phyloP scores from a whole-genome alignment of 2,797 vertebrate genomes.

The Siniperca scherzeri region DNA sequence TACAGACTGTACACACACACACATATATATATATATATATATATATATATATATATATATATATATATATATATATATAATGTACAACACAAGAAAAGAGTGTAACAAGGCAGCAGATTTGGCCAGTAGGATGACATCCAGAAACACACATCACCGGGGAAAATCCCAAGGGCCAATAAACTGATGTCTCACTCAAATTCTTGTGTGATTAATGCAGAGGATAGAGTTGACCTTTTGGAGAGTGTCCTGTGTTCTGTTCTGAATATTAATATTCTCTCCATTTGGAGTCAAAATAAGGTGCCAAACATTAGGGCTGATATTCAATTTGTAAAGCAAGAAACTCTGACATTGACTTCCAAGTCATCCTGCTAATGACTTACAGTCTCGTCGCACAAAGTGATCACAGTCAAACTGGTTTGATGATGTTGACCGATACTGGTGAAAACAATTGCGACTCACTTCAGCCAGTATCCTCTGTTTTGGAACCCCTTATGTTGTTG shows the following conservation, averaged over 20 bases:
- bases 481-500: not conserved
- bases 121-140: not conserved
- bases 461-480: not conserved
- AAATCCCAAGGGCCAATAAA: conserved; percentile 15
- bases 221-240: conserved; percentile 51
- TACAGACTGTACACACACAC: no score
- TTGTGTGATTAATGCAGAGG: conserved; percentile 50
- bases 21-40: no score
- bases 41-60: no score
- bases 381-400: not conserved
- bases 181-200: not conserved
- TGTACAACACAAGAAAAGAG: not conserved
- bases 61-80: not conserved
- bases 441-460: conserved; percentile 5
- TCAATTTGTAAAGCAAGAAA: conserved; percentile 18
- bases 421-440: conserved; percentile 28
- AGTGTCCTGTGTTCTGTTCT: conserved; percentile 28
- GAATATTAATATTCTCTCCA: conserved; percentile 43
- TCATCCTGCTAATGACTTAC: not conserved
- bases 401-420: conserved; percentile 19
- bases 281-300: conserved; percentile 32
- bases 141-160: not conserved
- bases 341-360: conserved; percentile 9
- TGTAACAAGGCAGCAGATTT: not conserved
- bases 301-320: conserved; percentile 15